These are phyloP conservation scores for Euproctis similis DNA, from an alignment of 2,888 invertebrate species.

Conservation along the genomic window DNA sequence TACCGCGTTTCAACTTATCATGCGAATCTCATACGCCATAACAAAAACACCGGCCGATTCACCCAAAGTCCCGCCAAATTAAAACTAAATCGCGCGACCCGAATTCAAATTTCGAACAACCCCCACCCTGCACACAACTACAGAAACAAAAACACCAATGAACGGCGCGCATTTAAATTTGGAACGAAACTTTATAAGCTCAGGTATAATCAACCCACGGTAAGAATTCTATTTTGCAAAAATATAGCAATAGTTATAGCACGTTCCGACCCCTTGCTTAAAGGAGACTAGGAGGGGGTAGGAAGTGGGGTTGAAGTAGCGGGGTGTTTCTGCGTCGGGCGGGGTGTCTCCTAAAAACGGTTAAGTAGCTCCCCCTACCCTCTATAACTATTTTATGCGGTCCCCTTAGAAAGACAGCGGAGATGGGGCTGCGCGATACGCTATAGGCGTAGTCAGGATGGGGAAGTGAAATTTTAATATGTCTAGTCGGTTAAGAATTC, in stretches of 20 bases:
- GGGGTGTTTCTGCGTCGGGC: slow-evolving; percentile 60
- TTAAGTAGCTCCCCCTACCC: slow-evolving; percentile 72
- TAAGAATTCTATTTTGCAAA: slow-evolving; percentile 70
- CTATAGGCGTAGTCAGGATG: slow-evolving; percentile 51
- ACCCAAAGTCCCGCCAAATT: slow-evolving; percentile 56
- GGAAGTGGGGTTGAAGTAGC: slow-evolving; percentile 67
- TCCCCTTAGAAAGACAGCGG: slow-evolving; percentile 74
- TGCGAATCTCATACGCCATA: slow-evolving; percentile 33
- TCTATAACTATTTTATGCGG: slow-evolving; percentile 75
- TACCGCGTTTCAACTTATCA: slow-evolving; percentile 16
- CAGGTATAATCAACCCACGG: slow-evolving; percentile 69
- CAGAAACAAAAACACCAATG: slow-evolving; percentile 61
- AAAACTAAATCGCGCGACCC: slow-evolving; percentile 71
- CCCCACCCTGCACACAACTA: slow-evolving; percentile 39
- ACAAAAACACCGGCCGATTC: slow-evolving; percentile 48
- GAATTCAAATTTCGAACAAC: slow-evolving; percentile 56
- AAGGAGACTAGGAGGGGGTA: slow-evolving; percentile 46
- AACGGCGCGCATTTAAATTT: slow-evolving; percentile 50
- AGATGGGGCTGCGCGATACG: slow-evolving; percentile 66
- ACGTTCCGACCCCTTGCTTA: slow-evolving; percentile 30
- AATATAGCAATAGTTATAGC: slow-evolving; percentile 70
- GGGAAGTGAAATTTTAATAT: slow-evolving; percentile 73
- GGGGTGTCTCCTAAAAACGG: slow-evolving; percentile 76
- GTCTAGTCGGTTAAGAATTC: slow-evolving; percentile 72
- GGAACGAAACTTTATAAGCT: slow-evolving; percentile 50